Evolutionary conservation across 1,140 invertebrate species (phyloP).

Genomic region (Zeugodacus cucurbitae): DNA sequence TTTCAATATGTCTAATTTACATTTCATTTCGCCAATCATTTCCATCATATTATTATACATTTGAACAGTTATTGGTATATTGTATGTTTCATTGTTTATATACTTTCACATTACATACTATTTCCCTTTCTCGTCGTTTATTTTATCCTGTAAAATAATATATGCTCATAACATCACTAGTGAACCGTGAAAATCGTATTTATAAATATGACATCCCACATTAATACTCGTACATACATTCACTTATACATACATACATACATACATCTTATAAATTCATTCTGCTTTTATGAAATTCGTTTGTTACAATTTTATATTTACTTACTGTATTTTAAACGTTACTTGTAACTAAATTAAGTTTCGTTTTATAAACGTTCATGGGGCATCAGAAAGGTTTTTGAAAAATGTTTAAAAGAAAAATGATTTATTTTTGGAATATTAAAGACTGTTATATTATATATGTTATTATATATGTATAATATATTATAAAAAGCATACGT

Average conservation of each 20-base stretch:
- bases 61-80: neutral
- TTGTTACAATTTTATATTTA: conserved; percentile 33
- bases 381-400: neutral
- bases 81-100: neutral
- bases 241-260: neutral
- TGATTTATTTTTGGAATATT: too few species aligned
- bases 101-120: neutral
- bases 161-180: neutral
- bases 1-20: neutral
- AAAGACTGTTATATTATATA: too few species aligned
- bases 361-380: neutral
- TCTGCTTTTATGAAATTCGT: conserved; percentile 17
- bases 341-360: conserved; percentile 18
- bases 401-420: neutral
- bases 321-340: conserved; percentile 6
- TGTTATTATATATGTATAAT: too few species aligned
- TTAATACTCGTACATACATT: neutral
- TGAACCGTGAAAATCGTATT: neutral
- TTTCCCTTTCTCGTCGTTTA: neutral
- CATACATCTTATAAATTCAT: conserved; percentile 4
- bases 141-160: conserved; percentile 8
- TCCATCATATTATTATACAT: neutral
- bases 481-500: too few species aligned
- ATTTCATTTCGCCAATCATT: neutral
- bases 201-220: conserved; percentile 18